Conservation (phyloP, 2,888 invertebrate species). For the Himalopsyche tibetana region DNA sequence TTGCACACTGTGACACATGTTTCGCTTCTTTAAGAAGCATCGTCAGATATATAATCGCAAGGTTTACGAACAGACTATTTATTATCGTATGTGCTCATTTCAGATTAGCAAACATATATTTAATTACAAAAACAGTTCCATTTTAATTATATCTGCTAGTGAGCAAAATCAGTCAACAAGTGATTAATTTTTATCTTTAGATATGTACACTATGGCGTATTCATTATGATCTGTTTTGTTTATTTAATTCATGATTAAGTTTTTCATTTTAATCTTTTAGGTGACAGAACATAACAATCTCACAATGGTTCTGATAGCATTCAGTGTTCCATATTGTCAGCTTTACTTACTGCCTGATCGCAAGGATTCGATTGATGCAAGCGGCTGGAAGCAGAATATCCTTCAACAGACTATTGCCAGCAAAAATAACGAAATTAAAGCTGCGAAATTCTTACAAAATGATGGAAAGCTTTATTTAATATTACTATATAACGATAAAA, state of each 20-base stretch:
- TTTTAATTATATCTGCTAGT: too few species aligned
- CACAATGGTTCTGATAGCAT: slow-evolving; percentile 57
- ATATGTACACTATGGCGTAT: too few species aligned
- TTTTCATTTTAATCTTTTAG: slow-evolving; percentile 47
- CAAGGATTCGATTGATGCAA: not conserved
- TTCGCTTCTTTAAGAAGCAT: too few species aligned
- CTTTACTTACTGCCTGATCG: not conserved
- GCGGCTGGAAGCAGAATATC: not conserved
- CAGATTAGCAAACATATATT: too few species aligned
- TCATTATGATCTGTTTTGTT: too few species aligned
- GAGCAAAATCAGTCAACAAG: too few species aligned
- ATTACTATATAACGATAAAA: not conserved
- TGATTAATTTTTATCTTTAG: too few species aligned
- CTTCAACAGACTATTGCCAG: slow-evolving; percentile 18
- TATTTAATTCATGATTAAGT: not conserved
- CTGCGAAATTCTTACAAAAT: slow-evolving; percentile 7
- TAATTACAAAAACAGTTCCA: too few species aligned
- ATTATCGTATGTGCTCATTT: too few species aligned
- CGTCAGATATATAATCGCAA: too few species aligned
- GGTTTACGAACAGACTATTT: too few species aligned
- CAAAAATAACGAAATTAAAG: not conserved
- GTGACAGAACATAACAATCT: slow-evolving; percentile 48
- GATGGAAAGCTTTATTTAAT: slow-evolving; percentile 8
- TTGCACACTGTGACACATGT: too few species aligned
- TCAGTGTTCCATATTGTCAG: not conserved